Evolutionary conservation across 2,888 invertebrate genomes (phyloP).

Genomic region (Dromius quadrimaculatus): DNA sequence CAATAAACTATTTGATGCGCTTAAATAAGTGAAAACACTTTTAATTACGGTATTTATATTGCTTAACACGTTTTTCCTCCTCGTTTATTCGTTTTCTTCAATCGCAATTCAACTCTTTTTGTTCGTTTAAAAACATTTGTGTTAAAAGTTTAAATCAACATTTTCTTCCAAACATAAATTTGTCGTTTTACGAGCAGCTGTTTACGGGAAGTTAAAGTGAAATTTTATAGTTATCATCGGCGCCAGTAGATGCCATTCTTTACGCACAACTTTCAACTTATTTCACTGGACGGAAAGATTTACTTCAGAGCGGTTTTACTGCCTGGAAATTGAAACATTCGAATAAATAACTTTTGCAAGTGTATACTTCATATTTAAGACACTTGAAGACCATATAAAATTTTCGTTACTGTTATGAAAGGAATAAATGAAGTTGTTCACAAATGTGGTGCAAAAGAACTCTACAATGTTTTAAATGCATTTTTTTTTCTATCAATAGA

Average conservation of each 20-base stretch:
- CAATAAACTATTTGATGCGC: no score
- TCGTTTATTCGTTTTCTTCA: no score
- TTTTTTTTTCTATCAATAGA: no score
- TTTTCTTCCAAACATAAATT: slow-evolving; percentile 62
- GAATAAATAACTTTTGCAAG: slow-evolving; percentile 13
- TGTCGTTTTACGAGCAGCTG: slow-evolving; percentile 59
- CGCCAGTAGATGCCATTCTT: slow-evolving; percentile 12
- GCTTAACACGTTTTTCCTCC: no score
- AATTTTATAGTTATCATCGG: slow-evolving; percentile 46
- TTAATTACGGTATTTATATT: no score
- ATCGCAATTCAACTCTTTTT: no score
- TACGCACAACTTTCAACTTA: slow-evolving; percentile 2
- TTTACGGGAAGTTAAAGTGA: slow-evolving; percentile 17
- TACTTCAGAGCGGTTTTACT: slow-evolving; percentile 8
- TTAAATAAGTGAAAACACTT: no score
- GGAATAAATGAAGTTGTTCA: no score
- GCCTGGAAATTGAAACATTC: slow-evolving; percentile 33
- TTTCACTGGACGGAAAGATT: slow-evolving; percentile 23
- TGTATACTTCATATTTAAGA: slow-evolving; percentile 35
- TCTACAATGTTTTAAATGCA: no score
- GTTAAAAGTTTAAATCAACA: slow-evolving; percentile 62
- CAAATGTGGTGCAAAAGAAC: no score
- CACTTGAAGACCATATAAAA: no score
- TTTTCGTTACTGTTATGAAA: no score
- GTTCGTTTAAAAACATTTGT: slow-evolving; percentile 32